Evolutionary conservation across 2,113 vertebrate genomes (phyloP).

Genomic region (Dasyurus viverrinus): DNA sequence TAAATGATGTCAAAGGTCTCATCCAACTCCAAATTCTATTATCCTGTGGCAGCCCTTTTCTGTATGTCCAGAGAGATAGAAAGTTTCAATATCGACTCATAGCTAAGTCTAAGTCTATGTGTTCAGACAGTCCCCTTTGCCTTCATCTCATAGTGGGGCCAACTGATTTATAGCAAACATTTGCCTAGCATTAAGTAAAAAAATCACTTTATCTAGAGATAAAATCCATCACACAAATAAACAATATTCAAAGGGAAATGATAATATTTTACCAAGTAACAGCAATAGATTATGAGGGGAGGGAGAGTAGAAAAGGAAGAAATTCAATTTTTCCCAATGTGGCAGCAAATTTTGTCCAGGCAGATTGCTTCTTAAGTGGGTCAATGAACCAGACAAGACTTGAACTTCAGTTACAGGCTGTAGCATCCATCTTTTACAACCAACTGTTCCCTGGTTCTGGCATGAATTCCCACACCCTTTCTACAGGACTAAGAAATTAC

Average conservation of each 20-base stretch:
- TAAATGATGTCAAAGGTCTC: not conserved
- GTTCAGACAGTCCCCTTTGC: not conserved
- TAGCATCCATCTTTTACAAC: not conserved
- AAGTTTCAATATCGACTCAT: not conserved
- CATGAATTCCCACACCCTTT: not conserved
- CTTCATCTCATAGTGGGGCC: not conserved
- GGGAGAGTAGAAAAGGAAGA: not conserved
- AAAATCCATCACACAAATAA: not conserved
- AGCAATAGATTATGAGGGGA: not conserved
- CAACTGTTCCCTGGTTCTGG: not conserved
- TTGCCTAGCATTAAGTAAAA: not conserved
- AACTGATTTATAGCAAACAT: not conserved
- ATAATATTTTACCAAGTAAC: not conserved
- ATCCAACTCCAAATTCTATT: not conserved
- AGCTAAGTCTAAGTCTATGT: not conserved
- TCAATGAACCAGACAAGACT: not conserved
- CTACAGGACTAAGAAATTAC: not conserved
- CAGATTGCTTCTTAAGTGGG: not conserved
- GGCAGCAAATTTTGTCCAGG: not conserved
- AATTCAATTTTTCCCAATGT: not conserved
- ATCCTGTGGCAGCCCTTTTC: not conserved
- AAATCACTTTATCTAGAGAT: not conserved
- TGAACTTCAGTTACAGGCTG: not conserved
- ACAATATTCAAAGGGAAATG: not conserved
- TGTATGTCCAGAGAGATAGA: not conserved